Evolutionary conservation across 2,888 invertebrate species (phyloP).

Genomic region (Pterostichus niger): DNA sequence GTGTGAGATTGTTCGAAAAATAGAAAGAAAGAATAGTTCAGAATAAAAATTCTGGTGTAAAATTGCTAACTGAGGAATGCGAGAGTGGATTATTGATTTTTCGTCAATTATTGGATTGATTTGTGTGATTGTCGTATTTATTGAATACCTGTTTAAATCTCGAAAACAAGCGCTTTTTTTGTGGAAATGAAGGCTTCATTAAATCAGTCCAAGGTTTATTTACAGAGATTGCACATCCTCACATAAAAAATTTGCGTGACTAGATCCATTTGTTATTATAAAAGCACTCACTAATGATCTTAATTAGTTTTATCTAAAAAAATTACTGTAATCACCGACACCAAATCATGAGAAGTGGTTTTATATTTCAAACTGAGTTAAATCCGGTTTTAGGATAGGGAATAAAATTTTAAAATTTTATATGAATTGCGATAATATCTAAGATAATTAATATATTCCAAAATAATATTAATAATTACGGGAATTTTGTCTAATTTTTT

Average conservation of each 20-base stretch:
- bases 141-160: constrained; percentile 13
- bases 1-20: neutral
- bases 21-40: no score
- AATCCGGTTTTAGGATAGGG: neutral
- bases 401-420: neutral
- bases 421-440: neutral
- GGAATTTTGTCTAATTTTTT: no score
- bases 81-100: neutral
- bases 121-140: neutral
- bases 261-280: neutral
- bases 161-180: constrained; percentile 31
- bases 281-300: constrained; percentile 19
- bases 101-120: constrained; percentile 1
- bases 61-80: neutral
- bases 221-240: constrained; percentile 14
- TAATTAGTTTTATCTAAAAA: constrained; percentile 38
- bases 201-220: constrained; percentile 43
- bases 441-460: no score
- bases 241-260: constrained; percentile 39
- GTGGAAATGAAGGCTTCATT: constrained; percentile 39
- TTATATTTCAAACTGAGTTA: neutral
- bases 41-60: no score
- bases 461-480: no score
- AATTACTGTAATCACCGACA: constrained; percentile 12
- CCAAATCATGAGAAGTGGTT: neutral